Conservation (phyloP, 2,888 invertebrate species). For the Macrophya alboannulata region DNA sequence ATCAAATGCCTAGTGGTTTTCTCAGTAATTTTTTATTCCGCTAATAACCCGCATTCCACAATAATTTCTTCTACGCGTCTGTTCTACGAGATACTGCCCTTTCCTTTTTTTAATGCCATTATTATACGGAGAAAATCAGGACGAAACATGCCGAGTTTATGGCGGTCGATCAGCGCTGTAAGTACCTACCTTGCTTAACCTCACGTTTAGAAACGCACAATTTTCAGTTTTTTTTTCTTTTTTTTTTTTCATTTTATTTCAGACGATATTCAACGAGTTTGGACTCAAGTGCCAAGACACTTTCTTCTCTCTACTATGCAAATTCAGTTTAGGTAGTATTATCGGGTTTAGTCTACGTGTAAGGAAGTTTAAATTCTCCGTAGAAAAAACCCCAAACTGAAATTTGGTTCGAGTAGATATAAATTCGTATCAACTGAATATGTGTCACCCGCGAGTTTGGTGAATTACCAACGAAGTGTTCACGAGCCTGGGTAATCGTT, state of each 20-base stretch:
- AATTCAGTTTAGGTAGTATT: not conserved
- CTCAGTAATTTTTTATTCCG: constrained; percentile 19
- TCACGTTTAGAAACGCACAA: constrained; percentile 9
- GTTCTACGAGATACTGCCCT: not conserved
- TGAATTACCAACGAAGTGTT: not conserved
- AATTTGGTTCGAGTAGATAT: not conserved
- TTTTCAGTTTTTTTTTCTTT: not conserved
- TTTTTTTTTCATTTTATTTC: too few species aligned
- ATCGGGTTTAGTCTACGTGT: not conserved
- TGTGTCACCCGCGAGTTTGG: not conserved
- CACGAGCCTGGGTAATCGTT: not conserved
- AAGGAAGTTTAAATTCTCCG: not conserved
- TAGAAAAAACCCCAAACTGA: not conserved
- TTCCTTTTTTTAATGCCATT: not conserved
- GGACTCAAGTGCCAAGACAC: not conserved
- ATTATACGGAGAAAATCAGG: not conserved
- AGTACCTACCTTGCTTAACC: not conserved
- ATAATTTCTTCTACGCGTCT: constrained; percentile 17
- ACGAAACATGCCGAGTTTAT: not conserved
- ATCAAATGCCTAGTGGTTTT: constrained; percentile 19
- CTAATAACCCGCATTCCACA: not conserved
- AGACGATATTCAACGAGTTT: constrained; percentile 2
- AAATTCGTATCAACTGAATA: not conserved
- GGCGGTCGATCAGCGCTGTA: not conserved
- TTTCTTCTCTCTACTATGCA: not conserved